Percentiles rank a stretch among this genome's conserved stretches.
Evolutionary conservation across 2,797 vertebrate species (phyloP).

Genomic region (Leucoraja ocellata): DNA sequence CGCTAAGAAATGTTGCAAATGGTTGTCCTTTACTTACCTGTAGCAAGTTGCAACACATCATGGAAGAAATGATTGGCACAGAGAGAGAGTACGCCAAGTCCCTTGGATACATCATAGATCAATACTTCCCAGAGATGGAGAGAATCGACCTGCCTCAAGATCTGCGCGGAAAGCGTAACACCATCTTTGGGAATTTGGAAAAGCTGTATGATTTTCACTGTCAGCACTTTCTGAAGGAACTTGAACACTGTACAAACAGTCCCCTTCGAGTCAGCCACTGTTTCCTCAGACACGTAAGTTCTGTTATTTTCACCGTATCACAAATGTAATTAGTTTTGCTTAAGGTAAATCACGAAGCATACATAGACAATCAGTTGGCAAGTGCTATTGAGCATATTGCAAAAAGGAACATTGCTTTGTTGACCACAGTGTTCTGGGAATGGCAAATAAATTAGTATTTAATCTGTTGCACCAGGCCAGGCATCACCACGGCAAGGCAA

Average conservation of each 20-base stretch:
- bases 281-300: constrained; percentile 73
- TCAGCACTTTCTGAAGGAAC: constrained; percentile 67
- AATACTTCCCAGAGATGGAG: constrained; percentile 79
- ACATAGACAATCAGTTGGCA: neutral
- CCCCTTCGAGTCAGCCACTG: constrained; percentile 70
- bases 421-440: neutral
- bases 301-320: neutral
- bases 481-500: neutral
- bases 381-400: neutral
- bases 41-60: constrained; percentile 73
- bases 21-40: constrained; percentile 40
- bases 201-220: constrained; percentile 73
- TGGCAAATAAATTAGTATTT: neutral
- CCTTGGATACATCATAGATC: constrained; percentile 68
- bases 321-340: neutral
- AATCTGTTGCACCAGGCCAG: neutral
- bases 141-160: constrained; percentile 69
- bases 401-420: neutral
- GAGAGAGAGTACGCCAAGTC: constrained; percentile 75
- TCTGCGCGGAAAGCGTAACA: constrained; percentile 65
- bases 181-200: constrained; percentile 75
- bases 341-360: neutral
- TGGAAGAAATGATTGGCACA: constrained; percentile 78
- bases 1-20: neutral
- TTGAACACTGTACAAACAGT: constrained; percentile 63